phyloP scores from a whole-genome alignment of 1,140 invertebrate genomes.

The Panonychus citri region DNA sequence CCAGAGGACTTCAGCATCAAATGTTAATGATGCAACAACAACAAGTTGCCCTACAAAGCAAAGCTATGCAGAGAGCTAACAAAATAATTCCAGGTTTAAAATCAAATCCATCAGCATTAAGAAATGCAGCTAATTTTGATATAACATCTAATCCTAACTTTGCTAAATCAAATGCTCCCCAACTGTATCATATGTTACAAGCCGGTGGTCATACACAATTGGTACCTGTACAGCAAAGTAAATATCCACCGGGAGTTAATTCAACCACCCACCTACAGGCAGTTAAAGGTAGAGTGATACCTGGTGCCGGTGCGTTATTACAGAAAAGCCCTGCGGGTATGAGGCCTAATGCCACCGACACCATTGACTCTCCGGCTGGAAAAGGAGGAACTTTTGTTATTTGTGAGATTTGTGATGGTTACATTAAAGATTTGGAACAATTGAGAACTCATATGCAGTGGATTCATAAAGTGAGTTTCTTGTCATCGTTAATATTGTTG shows the following conservation, averaged over 20 bases:
- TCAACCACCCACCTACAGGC: background rate
- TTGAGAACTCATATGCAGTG: slow-evolving; percentile 80
- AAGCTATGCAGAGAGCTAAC: background rate
- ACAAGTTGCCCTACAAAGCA: slow-evolving; percentile 1
- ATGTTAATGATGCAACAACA: slow-evolving; percentile 10
- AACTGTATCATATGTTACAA: slow-evolving; percentile 10
- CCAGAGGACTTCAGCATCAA: slow-evolving; percentile 10
- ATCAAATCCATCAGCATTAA: no score
- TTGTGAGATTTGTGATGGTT: slow-evolving; percentile 83
- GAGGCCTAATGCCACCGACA: background rate
- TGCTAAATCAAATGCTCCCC: background rate
- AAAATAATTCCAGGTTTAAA: background rate
- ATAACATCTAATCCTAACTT: background rate
- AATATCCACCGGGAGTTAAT: background rate
- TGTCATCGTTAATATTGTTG: background rate
- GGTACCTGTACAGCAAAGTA: slow-evolving; percentile 1
- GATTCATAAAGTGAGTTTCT: slow-evolving; percentile 46
- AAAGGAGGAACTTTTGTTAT: slow-evolving; percentile 41
- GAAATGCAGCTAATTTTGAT: background rate
- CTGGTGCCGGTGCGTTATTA: background rate
- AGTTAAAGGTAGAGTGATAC: background rate
- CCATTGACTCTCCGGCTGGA: background rate
- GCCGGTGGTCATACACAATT: slow-evolving; percentile 1
- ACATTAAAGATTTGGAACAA: slow-evolving; percentile 79
- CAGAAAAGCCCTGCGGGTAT: background rate